Conservation (phyloP, 2,888 invertebrate genomes). For the Agriopis leucophaearia region DNA sequence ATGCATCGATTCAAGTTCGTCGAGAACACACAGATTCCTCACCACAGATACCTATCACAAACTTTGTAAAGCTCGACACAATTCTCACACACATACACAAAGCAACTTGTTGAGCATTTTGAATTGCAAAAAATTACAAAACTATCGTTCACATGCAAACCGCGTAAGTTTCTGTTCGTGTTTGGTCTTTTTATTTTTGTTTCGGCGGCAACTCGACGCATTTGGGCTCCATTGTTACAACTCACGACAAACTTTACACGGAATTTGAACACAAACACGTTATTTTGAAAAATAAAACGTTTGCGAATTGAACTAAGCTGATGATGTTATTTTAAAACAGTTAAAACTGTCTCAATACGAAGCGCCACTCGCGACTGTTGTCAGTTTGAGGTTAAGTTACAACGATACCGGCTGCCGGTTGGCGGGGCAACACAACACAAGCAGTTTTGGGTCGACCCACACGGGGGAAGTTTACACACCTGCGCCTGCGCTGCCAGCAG, state of each 20-base stretch:
- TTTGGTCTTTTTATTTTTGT: constrained; percentile 52
- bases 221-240: constrained; percentile 50
- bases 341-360: constrained; percentile 75
- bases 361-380: constrained; percentile 82
- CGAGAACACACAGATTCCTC: constrained; percentile 41
- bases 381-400: constrained; percentile 86
- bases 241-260: constrained; percentile 26
- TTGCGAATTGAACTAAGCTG: constrained; percentile 18
- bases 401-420: constrained; percentile 80
- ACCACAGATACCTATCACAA: constrained; percentile 49
- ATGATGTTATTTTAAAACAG: constrained; percentile 60
- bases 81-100: constrained; percentile 59
- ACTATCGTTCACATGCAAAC: constrained; percentile 52
- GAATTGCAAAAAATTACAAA: constrained; percentile 49
- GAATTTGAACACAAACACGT: constrained; percentile 42
- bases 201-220: constrained; percentile 53
- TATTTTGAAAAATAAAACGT: constrained; percentile 14
- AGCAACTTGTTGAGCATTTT: constrained; percentile 56
- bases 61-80: constrained; percentile 44
- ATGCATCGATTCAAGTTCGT: constrained; percentile 53
- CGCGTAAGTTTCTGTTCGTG: constrained; percentile 43
- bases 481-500: constrained; percentile 18
- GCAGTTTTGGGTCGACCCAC: constrained; percentile 64
- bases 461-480: constrained; percentile 63
- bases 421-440: constrained; percentile 67